Base-by-base conservation (phyloP, 2,113 vertebrate genomes). In the Passer montanus region DNA sequence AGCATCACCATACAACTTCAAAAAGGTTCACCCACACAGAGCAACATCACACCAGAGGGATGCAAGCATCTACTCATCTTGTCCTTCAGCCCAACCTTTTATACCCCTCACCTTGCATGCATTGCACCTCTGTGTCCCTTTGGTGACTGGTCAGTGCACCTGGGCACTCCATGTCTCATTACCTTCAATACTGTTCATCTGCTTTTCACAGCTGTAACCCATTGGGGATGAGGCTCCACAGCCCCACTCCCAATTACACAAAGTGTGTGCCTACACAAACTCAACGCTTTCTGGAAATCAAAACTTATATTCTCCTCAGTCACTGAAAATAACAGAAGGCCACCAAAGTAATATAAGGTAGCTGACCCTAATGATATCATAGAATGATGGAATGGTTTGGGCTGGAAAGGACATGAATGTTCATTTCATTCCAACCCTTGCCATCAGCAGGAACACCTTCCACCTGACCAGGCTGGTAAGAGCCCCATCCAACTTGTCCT, bases 391-490 rank as follows among this genome's bases (percentile, higher is more conserved):
- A 53, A 47, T 24, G 19, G 15, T n/a, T 59, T 74, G 46, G 47
- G 16, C 15, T 62, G 63, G 30, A 43, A 62, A n/a, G 16, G 20
- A 68, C n/a, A 21, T 3, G 6, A 60, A 89, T 18, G 14, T 22
- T 30, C 37, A 60, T 67, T 58, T 74, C 33, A n/a, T 53, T 68
- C 30, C 28, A 53, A 8, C 3, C 6, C 46, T 19, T 39, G 23
- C 19, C 16, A 39, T 3, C 1, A 22, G 28, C 53, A 53, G 24
- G 28, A 24, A 67, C 6, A 52, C 11, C 9, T 82, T 13, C 6
- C 53, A 53, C 30, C 0, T n/a, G 0, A 1, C 46, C 78, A 76
- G 30, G 5, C 6, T 68, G 62, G 30, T 47, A 30, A 6, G 4
- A 75, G 46, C 16, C 14, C 16, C 21, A 12, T 53, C 70, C 70